phyloP scores from a whole-genome alignment of 1,140 invertebrate genomes.

The Anastrepha ludens region DNA sequence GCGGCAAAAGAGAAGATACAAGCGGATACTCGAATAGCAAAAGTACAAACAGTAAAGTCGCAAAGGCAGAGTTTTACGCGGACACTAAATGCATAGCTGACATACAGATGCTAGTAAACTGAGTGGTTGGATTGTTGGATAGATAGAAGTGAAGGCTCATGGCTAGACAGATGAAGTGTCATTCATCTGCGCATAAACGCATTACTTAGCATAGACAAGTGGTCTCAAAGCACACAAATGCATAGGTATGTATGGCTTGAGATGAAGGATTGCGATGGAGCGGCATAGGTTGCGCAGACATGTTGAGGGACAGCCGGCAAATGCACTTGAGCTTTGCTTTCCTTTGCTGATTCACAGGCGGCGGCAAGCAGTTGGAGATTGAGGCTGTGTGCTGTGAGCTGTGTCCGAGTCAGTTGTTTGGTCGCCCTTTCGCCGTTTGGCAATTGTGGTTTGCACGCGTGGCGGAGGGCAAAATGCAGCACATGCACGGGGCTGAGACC shows the following conservation, averaged over 20 bases:
- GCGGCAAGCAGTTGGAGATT: not conserved
- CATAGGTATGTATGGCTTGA: too few relatives aligned
- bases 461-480: constrained; percentile 18
- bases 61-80: not conserved
- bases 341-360: not conserved
- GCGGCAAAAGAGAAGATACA: not conserved
- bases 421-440: not conserved
- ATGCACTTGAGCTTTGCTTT: constrained; percentile 25
- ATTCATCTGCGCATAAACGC: constrained; percentile 53
- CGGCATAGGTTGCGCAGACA: not conserved
- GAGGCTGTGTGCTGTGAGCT: not conserved
- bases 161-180: constrained; percentile 52
- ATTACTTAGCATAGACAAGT: constrained; percentile 53
- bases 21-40: not conserved
- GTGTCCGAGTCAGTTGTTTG: not conserved
- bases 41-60: not conserved
- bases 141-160: constrained; percentile 34
- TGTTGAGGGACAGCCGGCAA: not conserved
- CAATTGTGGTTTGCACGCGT: constrained; percentile 5
- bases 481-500: not conserved
- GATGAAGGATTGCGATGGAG: not conserved
- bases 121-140: not conserved
- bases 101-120: not conserved
- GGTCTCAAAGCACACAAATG: not conserved
- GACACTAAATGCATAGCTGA: not conserved